These are phyloP conservation scores for Neomicropteryx cornuta DNA, from an alignment of 1,140 invertebrate species.

Conservation along the genomic window DNA sequence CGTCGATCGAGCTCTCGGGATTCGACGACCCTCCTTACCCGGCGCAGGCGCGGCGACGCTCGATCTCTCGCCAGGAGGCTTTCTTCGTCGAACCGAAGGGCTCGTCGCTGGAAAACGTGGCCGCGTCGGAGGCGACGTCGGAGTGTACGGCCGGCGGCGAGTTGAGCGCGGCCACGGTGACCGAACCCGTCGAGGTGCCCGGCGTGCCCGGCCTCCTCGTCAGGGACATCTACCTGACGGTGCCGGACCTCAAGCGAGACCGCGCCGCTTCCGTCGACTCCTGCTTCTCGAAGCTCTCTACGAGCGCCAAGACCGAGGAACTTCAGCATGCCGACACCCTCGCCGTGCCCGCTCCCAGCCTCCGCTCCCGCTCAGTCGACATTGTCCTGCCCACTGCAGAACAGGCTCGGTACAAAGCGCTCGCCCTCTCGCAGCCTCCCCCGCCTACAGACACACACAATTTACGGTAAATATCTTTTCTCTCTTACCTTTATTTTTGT, in stretches of 20 bases:
- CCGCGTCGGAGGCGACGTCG: slow-evolving; percentile 37
- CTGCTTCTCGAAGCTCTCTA: slow-evolving; percentile 61
- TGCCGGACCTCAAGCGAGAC: slow-evolving; percentile 71
- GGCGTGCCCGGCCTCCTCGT: slow-evolving; percentile 29
- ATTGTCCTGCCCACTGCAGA: slow-evolving; percentile 81
- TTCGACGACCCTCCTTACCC: slow-evolving; percentile 28
- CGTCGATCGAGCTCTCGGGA: slow-evolving; percentile 40
- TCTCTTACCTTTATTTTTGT: too few species aligned
- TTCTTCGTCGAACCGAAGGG: slow-evolving; percentile 59
- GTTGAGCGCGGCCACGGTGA: slow-evolving; percentile 38
- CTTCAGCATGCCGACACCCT: slow-evolving; percentile 47
- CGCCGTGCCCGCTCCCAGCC: slow-evolving; percentile 50
- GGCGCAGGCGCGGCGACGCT: slow-evolving; percentile 42
- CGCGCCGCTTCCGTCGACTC: slow-evolving; percentile 77
- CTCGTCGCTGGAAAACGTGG: slow-evolving; percentile 53
- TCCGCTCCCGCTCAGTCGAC: slow-evolving; percentile 80
- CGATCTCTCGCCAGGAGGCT: slow-evolving; percentile 66
- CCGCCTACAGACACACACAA: too few species aligned
- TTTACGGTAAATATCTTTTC: too few species aligned
- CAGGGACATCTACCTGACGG: slow-evolving; percentile 66
- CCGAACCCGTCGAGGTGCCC: slow-evolving; percentile 28
- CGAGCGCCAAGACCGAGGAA: slow-evolving; percentile 53
- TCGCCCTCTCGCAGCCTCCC: slow-evolving; percentile 42
- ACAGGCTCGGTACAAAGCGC: slow-evolving; percentile 71
- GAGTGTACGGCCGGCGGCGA: slow-evolving; percentile 37